Conservation (phyloP, 1,140 invertebrate species). For the Pseudachorutes palmiensis region DNA sequence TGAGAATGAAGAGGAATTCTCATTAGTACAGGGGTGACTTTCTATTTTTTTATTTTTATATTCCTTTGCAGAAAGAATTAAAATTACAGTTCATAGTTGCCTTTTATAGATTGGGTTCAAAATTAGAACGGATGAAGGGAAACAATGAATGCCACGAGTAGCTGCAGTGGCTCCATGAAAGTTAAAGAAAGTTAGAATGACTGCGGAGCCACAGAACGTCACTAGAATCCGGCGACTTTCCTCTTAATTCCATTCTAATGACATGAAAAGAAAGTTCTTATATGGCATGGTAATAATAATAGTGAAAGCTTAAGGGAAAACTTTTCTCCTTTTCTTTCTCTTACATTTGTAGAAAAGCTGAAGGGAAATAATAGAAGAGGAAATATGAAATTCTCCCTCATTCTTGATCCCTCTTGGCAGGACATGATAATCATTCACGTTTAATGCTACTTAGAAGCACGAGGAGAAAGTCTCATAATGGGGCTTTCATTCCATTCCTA, state of each 20-base stretch:
- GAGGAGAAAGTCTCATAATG: conserved; percentile 8
- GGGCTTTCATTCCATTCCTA: not conserved
- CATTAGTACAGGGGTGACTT: too few relatives aligned
- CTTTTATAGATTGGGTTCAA: too few relatives aligned
- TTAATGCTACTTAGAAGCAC: conserved; percentile 25
- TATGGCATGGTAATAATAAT: conserved; percentile 13
- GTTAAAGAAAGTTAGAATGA: too few relatives aligned
- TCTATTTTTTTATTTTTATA: too few relatives aligned
- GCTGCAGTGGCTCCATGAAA: too few relatives aligned
- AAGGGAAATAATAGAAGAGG: conserved; percentile 11
- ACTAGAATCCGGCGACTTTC: not conserved
- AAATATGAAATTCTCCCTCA: conserved; percentile 12
- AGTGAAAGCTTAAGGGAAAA: conserved; percentile 5
- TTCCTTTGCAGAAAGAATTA: too few relatives aligned
- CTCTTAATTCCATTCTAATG: conserved; percentile 36
- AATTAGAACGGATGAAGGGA: too few relatives aligned
- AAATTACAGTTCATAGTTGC: too few relatives aligned
- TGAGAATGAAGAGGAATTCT: not conserved
- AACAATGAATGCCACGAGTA: too few relatives aligned
- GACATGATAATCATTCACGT: conserved; percentile 37
- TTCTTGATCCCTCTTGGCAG: conserved; percentile 22
- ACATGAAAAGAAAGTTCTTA: conserved; percentile 28
- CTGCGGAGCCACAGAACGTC: too few relatives aligned
- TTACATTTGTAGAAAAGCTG: not conserved
- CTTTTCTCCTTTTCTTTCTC: conserved; percentile 4